Evolutionary conservation across 2,888 invertebrate genomes (phyloP).

Genomic region (Tholera decimalis): DNA sequence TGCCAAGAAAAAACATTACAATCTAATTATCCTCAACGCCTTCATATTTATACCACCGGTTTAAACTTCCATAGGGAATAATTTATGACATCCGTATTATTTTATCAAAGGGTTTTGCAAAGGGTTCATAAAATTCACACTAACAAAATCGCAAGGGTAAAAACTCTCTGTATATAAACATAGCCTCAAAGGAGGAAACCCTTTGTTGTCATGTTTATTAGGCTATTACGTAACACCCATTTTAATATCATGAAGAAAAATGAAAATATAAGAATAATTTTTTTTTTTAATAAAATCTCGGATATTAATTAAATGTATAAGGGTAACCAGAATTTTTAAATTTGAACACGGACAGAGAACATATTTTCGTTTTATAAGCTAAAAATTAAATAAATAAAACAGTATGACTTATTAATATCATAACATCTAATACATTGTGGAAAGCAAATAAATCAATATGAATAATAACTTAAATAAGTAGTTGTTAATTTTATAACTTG

Average conservation of each 20-base stretch:
- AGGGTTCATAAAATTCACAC: conserved; percentile 57
- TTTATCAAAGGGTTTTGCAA: conserved; percentile 53
- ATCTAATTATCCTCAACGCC: conserved; percentile 12
- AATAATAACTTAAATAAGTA: too few species aligned
- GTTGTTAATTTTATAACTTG: too few species aligned
- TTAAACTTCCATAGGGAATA: conserved; percentile 39
- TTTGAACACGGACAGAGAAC: too few species aligned
- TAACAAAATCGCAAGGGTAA: conserved; percentile 38
- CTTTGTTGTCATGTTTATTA: conserved; percentile 44
- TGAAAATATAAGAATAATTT: conserved; percentile 12
- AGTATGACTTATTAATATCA: too few species aligned
- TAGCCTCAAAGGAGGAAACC: conserved; percentile 28
- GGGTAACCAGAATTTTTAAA: too few species aligned
- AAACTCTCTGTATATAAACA: conserved; percentile 39
- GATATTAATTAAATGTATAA: too few species aligned
- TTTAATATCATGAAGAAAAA: conserved; percentile 3
- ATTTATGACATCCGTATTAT: conserved; percentile 54
- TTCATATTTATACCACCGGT: conserved; percentile 20
- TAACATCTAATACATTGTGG: too few species aligned
- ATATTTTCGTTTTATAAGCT: too few species aligned
- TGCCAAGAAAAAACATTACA: background rate
- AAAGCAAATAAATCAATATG: too few species aligned
- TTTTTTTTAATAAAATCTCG: too few species aligned
- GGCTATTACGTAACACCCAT: conserved; percentile 29
- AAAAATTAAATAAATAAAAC: too few species aligned